Evolutionary conservation across 2,113 vertebrate genomes (phyloP).

Genomic region (Jacana jacana): DNA sequence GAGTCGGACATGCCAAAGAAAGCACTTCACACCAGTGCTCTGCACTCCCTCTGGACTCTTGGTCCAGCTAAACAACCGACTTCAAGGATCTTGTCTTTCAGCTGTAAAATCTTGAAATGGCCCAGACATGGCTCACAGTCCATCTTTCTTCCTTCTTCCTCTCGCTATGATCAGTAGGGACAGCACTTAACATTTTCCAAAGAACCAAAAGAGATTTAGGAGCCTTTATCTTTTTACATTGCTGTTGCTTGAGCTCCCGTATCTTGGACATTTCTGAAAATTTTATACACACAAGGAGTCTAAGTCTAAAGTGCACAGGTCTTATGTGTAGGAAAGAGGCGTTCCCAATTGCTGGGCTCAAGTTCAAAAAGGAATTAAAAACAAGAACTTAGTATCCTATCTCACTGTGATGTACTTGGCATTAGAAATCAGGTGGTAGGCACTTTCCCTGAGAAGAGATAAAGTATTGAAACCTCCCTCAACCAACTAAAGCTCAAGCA

Average conservation of each 20-base stretch:
- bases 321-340: neutral
- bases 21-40: neutral
- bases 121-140: neutral
- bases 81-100: neutral
- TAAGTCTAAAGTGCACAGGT: neutral
- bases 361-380: neutral
- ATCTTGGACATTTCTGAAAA: neutral
- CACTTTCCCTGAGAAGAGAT: neutral
- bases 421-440: neutral
- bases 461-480: neutral
- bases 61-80: neutral
- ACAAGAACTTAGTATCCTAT: neutral
- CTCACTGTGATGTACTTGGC: neutral
- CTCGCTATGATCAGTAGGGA: neutral
- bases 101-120: neutral
- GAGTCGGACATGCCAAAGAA: neutral
- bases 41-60: neutral
- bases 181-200: neutral
- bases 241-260: neutral
- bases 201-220: neutral
- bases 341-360: neutral
- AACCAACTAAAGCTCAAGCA: neutral
- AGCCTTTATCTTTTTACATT: neutral
- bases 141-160: neutral
- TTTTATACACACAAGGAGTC: accelerated